Evolutionary conservation across 2,888 invertebrate genomes (phyloP).

Genomic region (Diachrysia chrysitis): DNA sequence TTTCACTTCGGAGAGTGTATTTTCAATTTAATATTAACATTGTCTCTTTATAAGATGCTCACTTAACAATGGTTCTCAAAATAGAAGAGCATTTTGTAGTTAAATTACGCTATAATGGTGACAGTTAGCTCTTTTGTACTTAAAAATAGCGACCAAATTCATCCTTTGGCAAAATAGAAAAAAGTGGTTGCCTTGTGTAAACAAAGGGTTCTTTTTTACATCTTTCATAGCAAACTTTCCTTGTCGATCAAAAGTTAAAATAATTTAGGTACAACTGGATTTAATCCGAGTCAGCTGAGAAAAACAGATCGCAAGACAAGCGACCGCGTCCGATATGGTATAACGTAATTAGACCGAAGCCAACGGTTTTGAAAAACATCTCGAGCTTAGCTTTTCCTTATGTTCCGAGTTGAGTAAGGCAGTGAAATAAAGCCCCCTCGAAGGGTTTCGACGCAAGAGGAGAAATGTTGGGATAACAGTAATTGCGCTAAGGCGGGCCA

Average conservation of each 20-base stretch:
- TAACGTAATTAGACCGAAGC: constrained; percentile 35
- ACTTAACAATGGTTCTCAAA: not conserved
- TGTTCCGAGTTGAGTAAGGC: constrained; percentile 25
- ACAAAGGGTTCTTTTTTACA: constrained; percentile 14
- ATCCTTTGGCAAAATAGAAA: not conserved
- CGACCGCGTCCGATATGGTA: constrained; percentile 21
- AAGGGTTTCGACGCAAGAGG: constrained; percentile 13
- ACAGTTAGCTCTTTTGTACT: not conserved
- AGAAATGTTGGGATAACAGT: constrained; percentile 35
- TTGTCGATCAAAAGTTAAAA: constrained; percentile 20
- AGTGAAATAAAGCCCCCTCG: constrained; percentile 34
- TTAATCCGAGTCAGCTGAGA: constrained; percentile 18
- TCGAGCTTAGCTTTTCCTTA: constrained; percentile 23
- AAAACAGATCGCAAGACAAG: constrained; percentile 33
- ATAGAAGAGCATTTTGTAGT: not conserved
- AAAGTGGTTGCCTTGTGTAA: constrained; percentile 2
- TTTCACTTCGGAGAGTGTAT: not conserved
- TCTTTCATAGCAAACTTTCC: not conserved
- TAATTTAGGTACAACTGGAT: constrained; percentile 25
- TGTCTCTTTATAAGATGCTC: not conserved
- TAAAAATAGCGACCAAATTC: not conserved
- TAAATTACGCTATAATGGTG: not conserved
- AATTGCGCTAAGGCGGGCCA: constrained; percentile 43
- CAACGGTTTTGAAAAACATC: constrained; percentile 38
- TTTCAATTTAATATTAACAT: not conserved